Percentiles rank a stretch among this genome's conserved stretches.
Evolutionary conservation across 1,140 invertebrate genomes (phyloP).

Genomic region (Anthonomus grandis): DNA sequence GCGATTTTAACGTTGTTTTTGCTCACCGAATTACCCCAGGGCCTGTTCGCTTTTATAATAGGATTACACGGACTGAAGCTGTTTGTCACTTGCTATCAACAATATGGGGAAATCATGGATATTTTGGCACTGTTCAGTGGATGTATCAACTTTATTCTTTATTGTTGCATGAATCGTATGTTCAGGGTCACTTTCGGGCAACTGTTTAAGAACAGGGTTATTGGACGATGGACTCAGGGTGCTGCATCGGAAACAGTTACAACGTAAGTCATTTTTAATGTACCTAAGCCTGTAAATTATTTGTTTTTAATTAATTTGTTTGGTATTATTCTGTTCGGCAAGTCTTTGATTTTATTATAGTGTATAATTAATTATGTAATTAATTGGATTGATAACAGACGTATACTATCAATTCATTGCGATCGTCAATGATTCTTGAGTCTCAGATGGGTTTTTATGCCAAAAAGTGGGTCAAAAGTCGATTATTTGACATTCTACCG

Average conservation of each 20-base stretch:
- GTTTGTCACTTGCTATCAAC: conserved; percentile 69
- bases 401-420: too few species aligned
- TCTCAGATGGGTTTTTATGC: too few species aligned
- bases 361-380: too few species aligned
- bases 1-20: conserved; percentile 83
- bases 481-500: too few species aligned
- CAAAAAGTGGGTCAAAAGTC: too few species aligned
- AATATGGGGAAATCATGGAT: conserved; percentile 88
- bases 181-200: conserved; percentile 83
- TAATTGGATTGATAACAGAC: too few species aligned
- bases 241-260: conserved; percentile 19
- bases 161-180: conserved; percentile 91
- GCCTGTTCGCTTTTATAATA: conserved; percentile 69
- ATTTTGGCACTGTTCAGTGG: conserved; percentile 88
- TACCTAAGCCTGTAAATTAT: too few species aligned
- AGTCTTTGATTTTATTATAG: too few species aligned
- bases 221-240: conserved; percentile 39
- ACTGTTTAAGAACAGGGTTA: conserved; percentile 57
- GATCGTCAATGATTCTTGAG: too few species aligned
- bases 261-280: conserved; percentile 19
- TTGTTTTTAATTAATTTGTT: too few species aligned
- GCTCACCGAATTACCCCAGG: conserved; percentile 83
- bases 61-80: conserved; percentile 70
- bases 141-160: conserved; percentile 90
- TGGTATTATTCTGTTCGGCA: too few species aligned